Conservation (phyloP, 2,113 vertebrate species). For the Grus americana region DNA sequence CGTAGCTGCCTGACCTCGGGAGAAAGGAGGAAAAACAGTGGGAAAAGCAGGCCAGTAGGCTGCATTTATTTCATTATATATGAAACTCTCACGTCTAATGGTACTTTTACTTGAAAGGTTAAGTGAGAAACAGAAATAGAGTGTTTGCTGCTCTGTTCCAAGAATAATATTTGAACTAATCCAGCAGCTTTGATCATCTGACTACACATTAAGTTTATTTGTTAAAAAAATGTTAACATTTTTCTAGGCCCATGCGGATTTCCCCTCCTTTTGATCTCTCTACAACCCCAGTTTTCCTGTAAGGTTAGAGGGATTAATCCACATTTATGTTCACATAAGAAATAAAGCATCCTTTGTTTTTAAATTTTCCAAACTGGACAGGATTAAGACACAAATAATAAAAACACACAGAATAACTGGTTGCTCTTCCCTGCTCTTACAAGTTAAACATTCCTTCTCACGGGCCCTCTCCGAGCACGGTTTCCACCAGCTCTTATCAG, state of each 20-base stretch:
- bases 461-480: neutral
- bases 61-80: neutral
- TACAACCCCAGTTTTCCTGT: neutral
- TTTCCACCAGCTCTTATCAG: neutral
- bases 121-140: neutral
- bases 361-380: neutral
- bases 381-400: neutral
- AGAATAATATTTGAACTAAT: neutral
- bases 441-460: neutral
- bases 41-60: neutral
- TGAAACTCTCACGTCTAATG: neutral
- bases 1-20: rapidly evolving
- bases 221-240: neutral
- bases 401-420: neutral
- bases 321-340: neutral
- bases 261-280: neutral
- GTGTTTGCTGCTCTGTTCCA: neutral
- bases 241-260: neutral
- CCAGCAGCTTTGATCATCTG: neutral
- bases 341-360: neutral
- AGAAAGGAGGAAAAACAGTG: neutral
- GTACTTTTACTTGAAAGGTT: neutral
- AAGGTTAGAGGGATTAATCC: neutral
- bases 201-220: neutral
- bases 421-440: neutral